These are phyloP conservation scores for Heliconius eleuchia DNA, from an alignment of 1,140 invertebrate species.

Conservation along the genomic window DNA sequence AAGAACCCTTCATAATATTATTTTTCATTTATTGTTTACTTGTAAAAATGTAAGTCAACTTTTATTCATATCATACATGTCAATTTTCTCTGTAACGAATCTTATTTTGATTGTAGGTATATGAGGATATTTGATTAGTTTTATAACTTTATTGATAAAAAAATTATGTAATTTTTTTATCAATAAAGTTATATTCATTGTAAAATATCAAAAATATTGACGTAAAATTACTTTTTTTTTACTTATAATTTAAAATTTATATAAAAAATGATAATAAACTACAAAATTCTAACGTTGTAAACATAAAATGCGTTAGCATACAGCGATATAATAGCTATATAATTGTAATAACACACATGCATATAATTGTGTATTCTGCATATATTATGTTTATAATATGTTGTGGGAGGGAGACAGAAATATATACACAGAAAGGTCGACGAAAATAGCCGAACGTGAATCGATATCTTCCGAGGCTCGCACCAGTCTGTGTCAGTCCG, in stretches of 20 bases:
- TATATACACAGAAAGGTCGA: conserved; percentile 42
- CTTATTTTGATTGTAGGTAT: too few relatives aligned
- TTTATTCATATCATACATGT: too few relatives aligned
- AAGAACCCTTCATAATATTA: not conserved
- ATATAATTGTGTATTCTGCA: not conserved
- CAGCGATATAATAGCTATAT: not conserved
- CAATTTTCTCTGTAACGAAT: too few relatives aligned
- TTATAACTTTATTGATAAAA: too few relatives aligned
- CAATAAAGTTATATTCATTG: too few relatives aligned
- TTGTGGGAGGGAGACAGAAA: conserved; percentile 37
- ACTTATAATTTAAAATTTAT: not conserved
- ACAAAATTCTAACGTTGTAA: not conserved
- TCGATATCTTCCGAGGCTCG: conserved; percentile 64
- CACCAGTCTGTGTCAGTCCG: conserved; percentile 42
- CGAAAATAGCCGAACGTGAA: conserved; percentile 62
- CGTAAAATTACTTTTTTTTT: too few relatives aligned
- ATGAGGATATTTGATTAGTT: too few relatives aligned
- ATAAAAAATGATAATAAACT: not conserved
- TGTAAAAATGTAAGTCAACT: too few relatives aligned
- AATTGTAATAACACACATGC: not conserved
- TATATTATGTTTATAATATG: not conserved
- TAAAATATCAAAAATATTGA: not conserved
- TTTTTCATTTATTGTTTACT: not conserved
- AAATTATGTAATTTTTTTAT: too few relatives aligned
- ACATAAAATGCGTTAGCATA: not conserved